Evolutionary conservation across 2,888 invertebrate species (phyloP), one percentile per base, ranked within the genome.

Genomic region (Diplazon laetatorius): DNA sequence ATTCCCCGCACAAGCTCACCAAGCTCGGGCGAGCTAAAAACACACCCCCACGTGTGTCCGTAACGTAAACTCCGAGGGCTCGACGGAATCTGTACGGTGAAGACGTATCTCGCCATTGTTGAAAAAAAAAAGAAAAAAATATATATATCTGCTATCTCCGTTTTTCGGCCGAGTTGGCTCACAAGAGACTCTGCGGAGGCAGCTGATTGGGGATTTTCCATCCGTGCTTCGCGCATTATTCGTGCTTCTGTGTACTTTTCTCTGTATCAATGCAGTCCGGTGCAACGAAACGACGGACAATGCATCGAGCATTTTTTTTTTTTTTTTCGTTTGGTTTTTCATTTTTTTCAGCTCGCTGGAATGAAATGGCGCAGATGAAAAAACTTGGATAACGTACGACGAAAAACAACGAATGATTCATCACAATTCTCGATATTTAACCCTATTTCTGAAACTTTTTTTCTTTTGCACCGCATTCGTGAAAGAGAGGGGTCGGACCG

Each of bases 201-300:
- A 89, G 89, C 89, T 89, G 89, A 89, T 89, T 88, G 86, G 87
- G n/a, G 87, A 87, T 89, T 89, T 89, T 85, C 87, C 74, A 37
- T 62, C 48, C 68, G 22, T 60, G 62, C 76, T 80, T n/a, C n/a
- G n/a, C 65, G 72, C 76, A 55, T 55, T 57, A 48, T 16, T 2
- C 39, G 50, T 35, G 30, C 57, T 69, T 66, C 46, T 37, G 52
- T 55, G 72, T 72, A 75, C 76, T 18, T n/a, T 18, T 20, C 20
- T 55, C 8, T 42, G 12, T 30, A 22, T n/a, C 10, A 30, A 16
- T 9, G 6, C 37, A 59, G 9, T 14, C 18, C 44, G 42, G 39
- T 42, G 18, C 44, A n/a, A 0, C 8, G 2, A 20, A 42, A 6
- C 8, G 37, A 37, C 50, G 5, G 37, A 65, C 37, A 65, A 65